phyloP scores from a whole-genome alignment of 23 tunicate species.

The Ascidia mentula region DNA sequence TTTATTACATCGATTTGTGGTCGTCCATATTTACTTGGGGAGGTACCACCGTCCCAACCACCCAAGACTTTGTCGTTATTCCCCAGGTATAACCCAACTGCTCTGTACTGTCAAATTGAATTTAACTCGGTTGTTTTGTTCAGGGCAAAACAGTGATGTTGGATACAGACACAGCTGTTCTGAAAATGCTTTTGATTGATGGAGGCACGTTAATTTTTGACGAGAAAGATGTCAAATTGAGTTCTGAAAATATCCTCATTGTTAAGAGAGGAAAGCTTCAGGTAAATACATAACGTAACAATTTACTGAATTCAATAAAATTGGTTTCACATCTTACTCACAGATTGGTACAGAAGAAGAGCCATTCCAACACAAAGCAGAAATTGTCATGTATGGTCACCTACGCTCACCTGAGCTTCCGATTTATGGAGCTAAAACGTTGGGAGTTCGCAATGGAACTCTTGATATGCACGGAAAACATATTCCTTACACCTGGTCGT shows the following conservation, averaged over 20 bases:
- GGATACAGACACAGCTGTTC: slow-evolving; percentile 73
- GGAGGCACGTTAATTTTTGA: slow-evolving; percentile 90
- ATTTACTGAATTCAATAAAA: not conserved
- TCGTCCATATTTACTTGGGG: slow-evolving; percentile 95
- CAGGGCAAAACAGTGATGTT: slow-evolving; percentile 88
- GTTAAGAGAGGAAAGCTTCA: slow-evolving; percentile 66
- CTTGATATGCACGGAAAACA: slow-evolving; percentile 87
- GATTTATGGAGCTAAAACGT: slow-evolving; percentile 93
- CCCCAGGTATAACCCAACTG: too few species aligned
- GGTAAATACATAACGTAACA: not conserved
- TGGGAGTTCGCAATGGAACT: slow-evolving; percentile 82
- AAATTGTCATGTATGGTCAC: slow-evolving; percentile 76
- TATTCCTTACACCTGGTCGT: slow-evolving; percentile 60
- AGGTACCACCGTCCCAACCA: slow-evolving; percentile 47
- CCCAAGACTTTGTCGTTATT: slow-evolving; percentile 68
- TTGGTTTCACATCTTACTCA: not conserved
- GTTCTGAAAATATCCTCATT: slow-evolving; percentile 76
- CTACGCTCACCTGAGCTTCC: slow-evolving; percentile 75
- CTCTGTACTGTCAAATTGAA: too few species aligned
- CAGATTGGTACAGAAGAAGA: slow-evolving; percentile 90
- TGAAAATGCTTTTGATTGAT: slow-evolving; percentile 78
- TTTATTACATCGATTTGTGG: slow-evolving; percentile 80
- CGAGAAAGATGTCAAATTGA: slow-evolving; percentile 42
- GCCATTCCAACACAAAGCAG: slow-evolving; percentile 52
- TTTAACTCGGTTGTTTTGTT: too few species aligned